Percentiles rank a stretch among this genome's conserved stretches.
Evolutionary conservation across 2,797 vertebrate genomes (phyloP).

Genomic region (Catostomus latipinnis): DNA sequence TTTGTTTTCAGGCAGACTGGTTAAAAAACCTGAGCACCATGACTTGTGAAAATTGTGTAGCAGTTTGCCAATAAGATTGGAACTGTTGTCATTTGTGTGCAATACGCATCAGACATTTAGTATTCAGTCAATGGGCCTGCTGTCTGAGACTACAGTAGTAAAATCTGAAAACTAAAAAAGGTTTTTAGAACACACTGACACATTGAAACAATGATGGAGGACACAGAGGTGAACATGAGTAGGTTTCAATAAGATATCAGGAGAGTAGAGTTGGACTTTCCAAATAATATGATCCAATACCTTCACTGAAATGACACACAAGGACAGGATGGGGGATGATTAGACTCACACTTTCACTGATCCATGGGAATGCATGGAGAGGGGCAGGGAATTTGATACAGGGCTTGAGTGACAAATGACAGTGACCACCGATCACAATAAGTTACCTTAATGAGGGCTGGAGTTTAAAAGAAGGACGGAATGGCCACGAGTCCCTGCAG

Average conservation of each 20-base stretch:
- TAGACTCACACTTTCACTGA: slow-evolving; percentile 40
- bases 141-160: background rate
- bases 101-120: background rate
- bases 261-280: slow-evolving; percentile 2
- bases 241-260: background rate
- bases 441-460: slow-evolving; percentile 93
- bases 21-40: too few relatives aligned
- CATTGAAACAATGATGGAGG: background rate
- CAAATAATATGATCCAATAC: slow-evolving; percentile 7
- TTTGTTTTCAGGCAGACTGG: too few relatives aligned
- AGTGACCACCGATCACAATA: slow-evolving; percentile 52
- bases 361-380: slow-evolving; percentile 32
- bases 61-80: too few relatives aligned
- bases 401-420: slow-evolving; percentile 60
- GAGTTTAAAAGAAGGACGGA: slow-evolving; percentile 86
- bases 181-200: background rate
- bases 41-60: too few relatives aligned
- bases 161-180: background rate
- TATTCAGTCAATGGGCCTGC: background rate
- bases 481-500: slow-evolving; percentile 88
- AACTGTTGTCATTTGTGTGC: too few relatives aligned
- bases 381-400: slow-evolving; percentile 44
- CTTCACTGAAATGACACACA: slow-evolving; percentile 21
- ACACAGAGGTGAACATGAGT: slow-evolving; percentile 18
- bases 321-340: slow-evolving; percentile 33